Conservation (phyloP, 2,113 vertebrate genomes). For the Brachionichthys hirsutus region DNA sequence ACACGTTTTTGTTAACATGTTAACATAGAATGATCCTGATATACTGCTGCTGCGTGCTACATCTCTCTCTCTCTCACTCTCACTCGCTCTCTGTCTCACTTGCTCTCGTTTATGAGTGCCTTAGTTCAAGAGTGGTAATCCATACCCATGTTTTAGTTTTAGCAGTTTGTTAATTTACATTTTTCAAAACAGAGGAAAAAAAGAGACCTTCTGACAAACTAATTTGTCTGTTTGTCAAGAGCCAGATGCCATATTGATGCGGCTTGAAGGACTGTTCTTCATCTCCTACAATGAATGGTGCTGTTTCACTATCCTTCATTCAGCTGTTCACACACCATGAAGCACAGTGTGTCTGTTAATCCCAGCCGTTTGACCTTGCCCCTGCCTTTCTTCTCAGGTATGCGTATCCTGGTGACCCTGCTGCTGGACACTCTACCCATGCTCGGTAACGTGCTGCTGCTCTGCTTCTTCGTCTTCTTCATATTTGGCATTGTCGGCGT, state of each 20-base stretch:
- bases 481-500: slow-evolving; percentile 98
- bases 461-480: slow-evolving; percentile 99
- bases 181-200: neutral
- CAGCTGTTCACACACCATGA: slow-evolving; percentile 4
- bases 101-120: too few relatives aligned
- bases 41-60: too few relatives aligned
- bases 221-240: slow-evolving; percentile 1
- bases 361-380: too few relatives aligned
- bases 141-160: too few relatives aligned
- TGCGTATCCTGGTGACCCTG: slow-evolving; percentile 97
- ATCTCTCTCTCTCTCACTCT: too few relatives aligned
- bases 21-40: too few relatives aligned
- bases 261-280: slow-evolving; percentile 5
- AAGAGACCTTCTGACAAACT: neutral
- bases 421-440: slow-evolving; percentile 98
- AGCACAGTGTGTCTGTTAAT: too few relatives aligned
- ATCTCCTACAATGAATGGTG: slow-evolving; percentile 3
- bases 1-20: too few relatives aligned
- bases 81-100: too few relatives aligned
- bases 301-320: slow-evolving; percentile 4
- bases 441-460: slow-evolving; percentile 96
- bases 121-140: too few relatives aligned
- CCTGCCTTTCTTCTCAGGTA: slow-evolving; percentile 82
- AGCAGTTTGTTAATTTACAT: neutral
- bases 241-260: slow-evolving; percentile 7